Conservation (phyloP, 1,140 invertebrate genomes). For the Telenomus remus region DNA sequence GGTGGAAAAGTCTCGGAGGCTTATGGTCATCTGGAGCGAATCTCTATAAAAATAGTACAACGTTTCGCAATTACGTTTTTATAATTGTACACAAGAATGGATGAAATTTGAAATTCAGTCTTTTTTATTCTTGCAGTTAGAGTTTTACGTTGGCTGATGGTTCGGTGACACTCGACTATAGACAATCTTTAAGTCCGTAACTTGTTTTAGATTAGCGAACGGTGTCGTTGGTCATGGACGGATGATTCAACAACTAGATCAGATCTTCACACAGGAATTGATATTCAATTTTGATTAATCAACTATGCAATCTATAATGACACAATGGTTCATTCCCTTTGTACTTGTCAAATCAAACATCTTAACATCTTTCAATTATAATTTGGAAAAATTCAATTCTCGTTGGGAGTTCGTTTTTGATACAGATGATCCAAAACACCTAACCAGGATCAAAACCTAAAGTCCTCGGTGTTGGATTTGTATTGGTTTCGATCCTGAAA, state of each 20-base stretch:
- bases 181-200: conserved; percentile 20
- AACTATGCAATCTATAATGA: background rate
- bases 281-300: conserved; percentile 6
- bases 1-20: background rate
- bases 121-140: conserved; percentile 32
- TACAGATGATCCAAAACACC: too few species aligned
- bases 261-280: conserved; percentile 16
- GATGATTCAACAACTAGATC: conserved; percentile 49
- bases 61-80: conserved; percentile 14
- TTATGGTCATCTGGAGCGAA: conserved; percentile 32
- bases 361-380: too few species aligned
- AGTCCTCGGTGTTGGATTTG: too few species aligned
- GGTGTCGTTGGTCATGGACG: conserved; percentile 41
- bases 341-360: too few species aligned
- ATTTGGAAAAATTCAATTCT: background rate
- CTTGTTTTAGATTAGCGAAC: conserved; percentile 44
- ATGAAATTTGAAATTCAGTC: conserved; percentile 29
- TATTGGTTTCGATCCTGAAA: too few species aligned
- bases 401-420: too few species aligned
- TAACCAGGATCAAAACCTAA: background rate
- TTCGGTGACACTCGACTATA: conserved; percentile 19
- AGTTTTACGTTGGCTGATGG: conserved; percentile 25
- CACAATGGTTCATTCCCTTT: background rate
- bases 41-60: conserved; percentile 18
- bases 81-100: conserved; percentile 23